These are phyloP conservation scores for Cataglyphis altisquamis DNA, from an alignment of 2,888 invertebrate genomes.

Conservation along the genomic window DNA sequence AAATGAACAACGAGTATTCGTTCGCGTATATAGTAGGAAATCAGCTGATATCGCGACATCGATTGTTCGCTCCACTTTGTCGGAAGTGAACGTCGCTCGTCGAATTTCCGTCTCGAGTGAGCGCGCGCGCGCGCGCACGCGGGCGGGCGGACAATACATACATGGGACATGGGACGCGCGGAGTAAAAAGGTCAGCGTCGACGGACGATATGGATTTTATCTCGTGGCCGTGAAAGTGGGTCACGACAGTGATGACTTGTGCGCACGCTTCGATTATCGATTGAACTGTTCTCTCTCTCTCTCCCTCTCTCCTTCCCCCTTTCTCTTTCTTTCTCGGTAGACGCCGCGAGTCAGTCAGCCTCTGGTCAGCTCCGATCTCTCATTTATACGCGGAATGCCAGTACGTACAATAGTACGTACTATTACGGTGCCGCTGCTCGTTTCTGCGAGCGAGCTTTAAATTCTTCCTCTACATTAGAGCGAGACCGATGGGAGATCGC, in stretches of 20 bases:
- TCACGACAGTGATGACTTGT: conserved; percentile 79
- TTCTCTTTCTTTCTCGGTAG: conserved; percentile 43
- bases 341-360: conserved; percentile 69
- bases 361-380: conserved; percentile 57
- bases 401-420: too few relatives aligned
- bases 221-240: conserved; percentile 79
- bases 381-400: conserved; percentile 65
- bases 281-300: conserved; percentile 74
- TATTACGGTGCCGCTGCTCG: not conserved
- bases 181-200: conserved; percentile 72
- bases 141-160: not conserved
- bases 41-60: conserved; percentile 17
- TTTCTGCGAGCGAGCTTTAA: not conserved
- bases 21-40: not conserved
- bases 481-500: conserved; percentile 27
- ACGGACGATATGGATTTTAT: conserved; percentile 82
- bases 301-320: not conserved
- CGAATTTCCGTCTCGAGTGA: conserved; percentile 21
- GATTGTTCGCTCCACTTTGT: conserved; percentile 9
- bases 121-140: not conserved
- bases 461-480: not conserved
- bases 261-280: conserved; percentile 86
- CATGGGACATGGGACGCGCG: conserved; percentile 37
- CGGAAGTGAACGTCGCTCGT: conserved; percentile 1
- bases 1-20: not conserved